Evolutionary conservation across 1,140 invertebrate species (phyloP).

Genomic region (Trichonephila clavata): DNA sequence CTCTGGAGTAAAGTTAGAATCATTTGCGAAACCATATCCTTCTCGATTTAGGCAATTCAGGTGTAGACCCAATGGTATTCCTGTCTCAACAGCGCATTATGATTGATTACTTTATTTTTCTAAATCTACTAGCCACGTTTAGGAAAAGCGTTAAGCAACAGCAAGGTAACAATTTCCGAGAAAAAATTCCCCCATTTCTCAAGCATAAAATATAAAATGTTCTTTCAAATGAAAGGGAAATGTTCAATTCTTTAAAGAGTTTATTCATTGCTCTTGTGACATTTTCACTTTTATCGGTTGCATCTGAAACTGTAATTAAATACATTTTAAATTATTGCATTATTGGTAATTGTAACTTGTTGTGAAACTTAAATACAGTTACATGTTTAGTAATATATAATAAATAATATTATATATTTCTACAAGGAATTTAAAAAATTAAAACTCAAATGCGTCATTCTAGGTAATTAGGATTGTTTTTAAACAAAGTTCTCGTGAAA

Average conservation of each 20-base stretch:
- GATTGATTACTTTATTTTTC: conserved; percentile 22
- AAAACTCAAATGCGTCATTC: too few relatives aligned
- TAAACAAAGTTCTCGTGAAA: too few relatives aligned
- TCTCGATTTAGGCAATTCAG: background rate
- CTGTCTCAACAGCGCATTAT: conserved; percentile 20
- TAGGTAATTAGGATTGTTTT: too few relatives aligned
- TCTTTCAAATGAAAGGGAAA: background rate
- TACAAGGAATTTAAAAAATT: too few relatives aligned
- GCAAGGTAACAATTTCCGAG: background rate
- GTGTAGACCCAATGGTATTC: conserved; percentile 12
- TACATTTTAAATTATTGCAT: too few relatives aligned
- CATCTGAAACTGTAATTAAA: too few relatives aligned
- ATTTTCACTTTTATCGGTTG: too few relatives aligned
- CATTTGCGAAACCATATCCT: conserved; percentile 55
- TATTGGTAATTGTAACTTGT: too few relatives aligned
- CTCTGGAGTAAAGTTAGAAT: conserved; percentile 52
- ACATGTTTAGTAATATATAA: too few relatives aligned
- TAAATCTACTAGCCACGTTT: background rate
- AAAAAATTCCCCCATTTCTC: background rate
- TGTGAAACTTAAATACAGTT: too few relatives aligned
- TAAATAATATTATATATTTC: too few relatives aligned
- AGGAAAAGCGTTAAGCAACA: conserved; percentile 2
- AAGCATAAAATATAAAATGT: background rate
- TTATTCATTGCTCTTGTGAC: background rate
- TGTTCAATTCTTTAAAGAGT: background rate